Evolutionary conservation across 2,888 invertebrate species (phyloP), one percentile per base, ranked within the genome.

Genomic region (Thelaira solivaga): DNA sequence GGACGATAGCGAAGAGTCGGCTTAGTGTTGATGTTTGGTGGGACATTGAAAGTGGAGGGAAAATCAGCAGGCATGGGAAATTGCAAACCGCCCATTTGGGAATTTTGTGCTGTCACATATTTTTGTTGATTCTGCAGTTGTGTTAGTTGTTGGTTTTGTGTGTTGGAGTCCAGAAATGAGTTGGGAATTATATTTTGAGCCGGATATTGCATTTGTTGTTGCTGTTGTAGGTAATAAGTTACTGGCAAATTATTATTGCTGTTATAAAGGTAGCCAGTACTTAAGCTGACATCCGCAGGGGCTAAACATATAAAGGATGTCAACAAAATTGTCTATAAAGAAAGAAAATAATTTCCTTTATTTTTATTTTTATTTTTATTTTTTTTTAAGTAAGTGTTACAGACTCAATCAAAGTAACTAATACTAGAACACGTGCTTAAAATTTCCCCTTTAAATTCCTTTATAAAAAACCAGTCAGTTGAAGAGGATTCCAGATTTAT

Each of bases 41-140:
- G 69, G 13, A 61, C 55, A 20, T 22, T 55, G 29, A 68, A 29
- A 18, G 2, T 1, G 49, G 51, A 10, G 22, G 86, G 81, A 55
- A 85, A 85, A 26, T 80, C 80, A 4, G 81, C 34, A 0, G 87
- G 86, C 86, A 86, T 83, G 13, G 86, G 83, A 55, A 84, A 79
- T 2, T 72, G 16, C 41, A 69, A 49, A 3, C 4, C 24, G n/a
- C n/a, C n/a, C n/a, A n/a, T n/a, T n/a, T n/a, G n/a, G n/a, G n/a
- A 26, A 41, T 18, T 1, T 81, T 83, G 64, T 79, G 20, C 65
- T 83, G 83, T 62, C 59, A 67, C 18, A 31, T 80, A 65, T 5
- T 68, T 53, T 53, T 69, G 77, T 2, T 26, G 31, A 6, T 67
- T 45, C 36, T 43, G 69, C 18, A 59, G 62, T 5, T 18, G 85